Evolutionary conservation across 2,113 vertebrate genomes (phyloP).

Genomic region (Bettongia penicillata): DNA sequence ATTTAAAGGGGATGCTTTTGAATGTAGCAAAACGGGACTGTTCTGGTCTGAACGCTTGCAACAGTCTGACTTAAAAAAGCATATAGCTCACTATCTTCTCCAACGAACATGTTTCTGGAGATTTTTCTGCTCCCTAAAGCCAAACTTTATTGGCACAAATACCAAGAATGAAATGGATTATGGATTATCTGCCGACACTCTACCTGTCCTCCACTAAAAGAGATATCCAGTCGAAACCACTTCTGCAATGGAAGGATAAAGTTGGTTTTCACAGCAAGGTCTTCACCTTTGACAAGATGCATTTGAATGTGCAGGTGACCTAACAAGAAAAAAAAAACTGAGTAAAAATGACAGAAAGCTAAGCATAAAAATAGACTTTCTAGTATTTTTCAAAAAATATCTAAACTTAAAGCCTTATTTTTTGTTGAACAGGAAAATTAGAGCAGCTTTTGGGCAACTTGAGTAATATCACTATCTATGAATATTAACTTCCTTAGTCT

Average conservation of each 20-base stretch:
- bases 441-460: constrained; percentile 19
- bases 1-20: constrained; percentile 51
- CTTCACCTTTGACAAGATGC: constrained; percentile 85
- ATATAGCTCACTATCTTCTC: not conserved
- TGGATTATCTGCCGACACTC: accelerated
- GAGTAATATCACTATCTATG: not conserved
- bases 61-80: constrained; percentile 59
- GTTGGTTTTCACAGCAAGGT: constrained; percentile 87
- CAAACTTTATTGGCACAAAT: not conserved
- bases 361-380: not conserved
- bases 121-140: not conserved
- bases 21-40: constrained; percentile 66
- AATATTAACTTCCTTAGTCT: constrained; percentile 25
- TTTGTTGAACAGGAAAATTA: constrained; percentile 37
- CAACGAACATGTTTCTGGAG: constrained; percentile 25
- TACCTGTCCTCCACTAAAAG: constrained; percentile 89
- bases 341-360: constrained; percentile 49
- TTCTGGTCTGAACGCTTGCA: constrained; percentile 58
- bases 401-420: not conserved
- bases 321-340: constrained; percentile 64
- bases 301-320: constrained; percentile 92
- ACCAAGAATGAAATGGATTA: not conserved
- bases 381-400: accelerated
- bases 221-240: constrained; percentile 92
- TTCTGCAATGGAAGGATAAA: constrained; percentile 86